Percentiles rank a stretch among this genome's conserved stretches.
phyloP scores from a whole-genome alignment of 2,797 vertebrate species.

The Protosalanx chinensis region DNA sequence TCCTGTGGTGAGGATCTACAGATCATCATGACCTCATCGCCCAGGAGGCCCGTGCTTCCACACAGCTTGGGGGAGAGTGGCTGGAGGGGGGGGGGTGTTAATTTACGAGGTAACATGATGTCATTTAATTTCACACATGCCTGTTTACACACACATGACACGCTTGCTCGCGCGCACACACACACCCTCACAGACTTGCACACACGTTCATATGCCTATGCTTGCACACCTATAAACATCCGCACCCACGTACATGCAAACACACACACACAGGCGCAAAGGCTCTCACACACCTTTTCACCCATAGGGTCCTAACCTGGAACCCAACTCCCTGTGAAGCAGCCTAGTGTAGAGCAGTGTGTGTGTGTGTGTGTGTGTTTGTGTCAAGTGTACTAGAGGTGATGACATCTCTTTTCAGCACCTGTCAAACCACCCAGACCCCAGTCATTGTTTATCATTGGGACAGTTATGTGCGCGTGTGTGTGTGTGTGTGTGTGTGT shows the following conservation, averaged over 20 bases:
- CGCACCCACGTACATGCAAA: conserved; percentile 4
- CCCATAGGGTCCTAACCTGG: too few species aligned
- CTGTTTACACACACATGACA: conserved; percentile 10
- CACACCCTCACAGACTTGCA: neutral
- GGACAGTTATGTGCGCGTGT: conserved; percentile 36
- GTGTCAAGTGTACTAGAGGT: conserved; percentile 16
- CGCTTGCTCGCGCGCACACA: conserved; percentile 28
- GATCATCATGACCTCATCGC: conserved; percentile 71
- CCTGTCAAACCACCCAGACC: conserved; percentile 35
- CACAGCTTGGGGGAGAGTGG: conserved; percentile 46
- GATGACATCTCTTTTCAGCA: conserved; percentile 45
- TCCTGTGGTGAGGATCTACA: conserved; percentile 44
- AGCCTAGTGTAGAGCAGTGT: neutral
- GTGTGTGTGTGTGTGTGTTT: neutral
- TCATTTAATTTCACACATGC: conserved; percentile 54
- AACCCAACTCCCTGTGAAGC: conserved; percentile 19
- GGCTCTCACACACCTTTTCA: neutral
- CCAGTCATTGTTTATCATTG: conserved; percentile 60
- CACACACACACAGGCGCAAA: conserved; percentile 36
- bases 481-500: conserved; percentile 40
- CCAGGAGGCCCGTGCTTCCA: conserved; percentile 65
- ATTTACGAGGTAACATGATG: conserved; percentile 70
- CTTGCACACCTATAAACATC: neutral
- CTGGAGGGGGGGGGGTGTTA: conserved; percentile 49
- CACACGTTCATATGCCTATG: neutral